phyloP scores from a whole-genome alignment of 2,888 invertebrate genomes.

The Nemoura dubitans region DNA sequence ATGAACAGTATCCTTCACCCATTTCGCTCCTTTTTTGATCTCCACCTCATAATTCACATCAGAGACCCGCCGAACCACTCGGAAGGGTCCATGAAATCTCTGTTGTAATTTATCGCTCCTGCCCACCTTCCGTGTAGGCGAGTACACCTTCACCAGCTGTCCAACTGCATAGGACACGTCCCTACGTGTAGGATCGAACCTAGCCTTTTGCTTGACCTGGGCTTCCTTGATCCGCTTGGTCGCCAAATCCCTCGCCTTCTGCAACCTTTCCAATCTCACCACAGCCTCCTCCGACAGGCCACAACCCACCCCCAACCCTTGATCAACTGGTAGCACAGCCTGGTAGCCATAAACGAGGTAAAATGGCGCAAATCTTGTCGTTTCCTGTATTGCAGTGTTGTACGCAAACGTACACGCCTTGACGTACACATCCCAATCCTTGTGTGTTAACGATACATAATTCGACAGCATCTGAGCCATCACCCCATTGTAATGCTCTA shows the following conservation, averaged over 20 bases:
- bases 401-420: constrained; percentile 49
- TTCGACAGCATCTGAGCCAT: constrained; percentile 50
- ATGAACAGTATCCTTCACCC: constrained; percentile 14
- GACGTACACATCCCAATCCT: constrained; percentile 51
- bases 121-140: not conserved
- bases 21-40: not conserved
- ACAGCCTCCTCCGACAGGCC: not conserved
- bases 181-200: not conserved
- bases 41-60: constrained; percentile 30
- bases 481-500: constrained; percentile 52
- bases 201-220: not conserved
- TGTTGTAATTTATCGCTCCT: not conserved
- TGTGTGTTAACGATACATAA: constrained; percentile 48
- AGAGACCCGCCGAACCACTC: not conserved
- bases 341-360: constrained; percentile 16
- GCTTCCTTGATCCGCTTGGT: not conserved
- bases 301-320: not conserved
- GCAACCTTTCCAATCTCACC: not conserved
- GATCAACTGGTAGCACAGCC: not conserved
- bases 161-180: not conserved
- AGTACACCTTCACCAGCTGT: constrained; percentile 20
- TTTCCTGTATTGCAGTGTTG: constrained; percentile 49
- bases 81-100: not conserved
- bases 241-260: not conserved
- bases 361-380: constrained; percentile 49